These are phyloP conservation scores for Otocyon megalotis DNA, from an alignment of 2,113 vertebrate genomes.

Conservation along the genomic window DNA sequence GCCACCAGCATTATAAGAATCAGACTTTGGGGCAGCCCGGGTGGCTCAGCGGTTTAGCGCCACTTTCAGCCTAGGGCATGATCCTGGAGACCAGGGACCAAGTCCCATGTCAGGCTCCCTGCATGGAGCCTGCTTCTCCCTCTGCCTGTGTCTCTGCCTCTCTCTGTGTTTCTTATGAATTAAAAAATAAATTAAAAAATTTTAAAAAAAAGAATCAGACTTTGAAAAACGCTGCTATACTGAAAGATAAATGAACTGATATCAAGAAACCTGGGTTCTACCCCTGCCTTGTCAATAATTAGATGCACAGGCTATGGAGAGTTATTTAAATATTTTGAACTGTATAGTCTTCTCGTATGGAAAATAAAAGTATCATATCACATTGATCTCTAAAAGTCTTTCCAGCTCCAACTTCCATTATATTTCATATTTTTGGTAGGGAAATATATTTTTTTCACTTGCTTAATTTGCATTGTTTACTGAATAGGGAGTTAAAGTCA, in stretches of 20 bases:
- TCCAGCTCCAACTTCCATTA: neutral
- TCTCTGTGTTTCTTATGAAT: neutral
- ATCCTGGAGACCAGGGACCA: neutral
- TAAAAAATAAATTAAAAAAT: neutral
- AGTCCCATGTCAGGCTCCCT: neutral
- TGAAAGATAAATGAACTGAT: neutral
- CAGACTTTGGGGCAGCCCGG: neutral
- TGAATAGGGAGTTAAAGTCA: neutral
- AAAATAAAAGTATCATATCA: neutral
- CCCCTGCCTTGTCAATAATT: neutral
- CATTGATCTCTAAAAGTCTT: neutral
- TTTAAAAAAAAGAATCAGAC: neutral
- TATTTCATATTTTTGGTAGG: neutral
- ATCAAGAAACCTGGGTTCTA: neutral
- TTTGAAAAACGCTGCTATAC: neutral
- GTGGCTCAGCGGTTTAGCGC: neutral
- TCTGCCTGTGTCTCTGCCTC: neutral
- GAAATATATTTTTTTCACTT: neutral
- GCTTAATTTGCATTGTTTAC: neutral
- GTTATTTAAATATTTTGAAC: neutral
- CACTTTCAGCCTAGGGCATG: neutral
- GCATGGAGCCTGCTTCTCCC: neutral
- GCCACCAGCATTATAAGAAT: neutral
- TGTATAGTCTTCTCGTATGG: neutral
- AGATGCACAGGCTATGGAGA: neutral